phyloP scores from a whole-genome alignment of 1,140 invertebrate species.

The Diorhabda elongata region DNA sequence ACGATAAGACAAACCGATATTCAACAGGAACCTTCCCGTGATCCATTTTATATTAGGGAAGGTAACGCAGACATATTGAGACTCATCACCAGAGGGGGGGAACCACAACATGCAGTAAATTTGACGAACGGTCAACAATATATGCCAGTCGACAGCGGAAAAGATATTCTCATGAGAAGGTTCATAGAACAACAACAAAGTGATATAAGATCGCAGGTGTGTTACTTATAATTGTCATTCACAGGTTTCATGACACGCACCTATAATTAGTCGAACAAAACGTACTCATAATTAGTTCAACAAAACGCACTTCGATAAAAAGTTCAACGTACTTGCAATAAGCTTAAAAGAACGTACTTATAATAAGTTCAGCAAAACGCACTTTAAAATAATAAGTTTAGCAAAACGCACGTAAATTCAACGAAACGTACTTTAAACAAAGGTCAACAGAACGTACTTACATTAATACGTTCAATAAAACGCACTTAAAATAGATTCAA shows the following conservation, averaged over 20 bases:
- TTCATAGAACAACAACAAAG: constrained; percentile 74
- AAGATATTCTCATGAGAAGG: constrained; percentile 72
- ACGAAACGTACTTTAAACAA: too few relatives aligned
- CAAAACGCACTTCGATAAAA: too few relatives aligned
- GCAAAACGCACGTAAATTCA: too few relatives aligned
- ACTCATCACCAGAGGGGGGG: constrained; percentile 68
- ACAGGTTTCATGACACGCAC: constrained; percentile 38
- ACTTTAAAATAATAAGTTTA: too few relatives aligned
- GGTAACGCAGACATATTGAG: constrained; percentile 77
- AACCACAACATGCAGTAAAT: constrained; percentile 42
- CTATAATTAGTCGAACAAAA: constrained; percentile 45
- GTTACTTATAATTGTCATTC: too few relatives aligned
- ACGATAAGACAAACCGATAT: constrained; percentile 24
- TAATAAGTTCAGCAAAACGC: too few relatives aligned
- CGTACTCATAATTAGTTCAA: constrained; percentile 13
- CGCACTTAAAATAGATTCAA: too few relatives aligned
- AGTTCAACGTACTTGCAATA: too few relatives aligned
- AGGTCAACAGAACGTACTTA: too few relatives aligned
- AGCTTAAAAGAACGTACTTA: too few relatives aligned
- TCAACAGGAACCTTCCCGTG: constrained; percentile 48
- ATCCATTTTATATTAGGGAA: constrained; percentile 74
- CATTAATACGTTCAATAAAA: too few relatives aligned
- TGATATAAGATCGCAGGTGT: constrained; percentile 38
- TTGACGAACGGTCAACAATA: constrained; percentile 52
- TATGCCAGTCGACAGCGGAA: constrained; percentile 64